Conservation (phyloP, 2,797 vertebrate genomes). For the Hydrolagus colliei region DNA sequence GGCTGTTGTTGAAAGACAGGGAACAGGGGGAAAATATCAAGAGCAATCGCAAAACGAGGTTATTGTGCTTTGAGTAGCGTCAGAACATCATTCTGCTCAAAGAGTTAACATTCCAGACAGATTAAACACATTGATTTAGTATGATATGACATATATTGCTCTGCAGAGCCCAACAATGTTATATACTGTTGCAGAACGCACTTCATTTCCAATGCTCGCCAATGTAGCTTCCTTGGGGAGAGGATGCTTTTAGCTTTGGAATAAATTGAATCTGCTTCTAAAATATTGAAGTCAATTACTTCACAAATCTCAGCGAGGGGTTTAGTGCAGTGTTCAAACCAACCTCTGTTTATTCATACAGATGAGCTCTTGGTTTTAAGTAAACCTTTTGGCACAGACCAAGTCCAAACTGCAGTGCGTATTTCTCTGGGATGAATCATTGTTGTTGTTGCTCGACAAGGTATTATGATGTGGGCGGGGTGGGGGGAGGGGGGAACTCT, state of each 20-base stretch:
- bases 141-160: conserved; percentile 1
- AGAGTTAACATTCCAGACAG: neutral
- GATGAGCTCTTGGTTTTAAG: conserved; percentile 30
- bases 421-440: conserved; percentile 41
- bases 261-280: neutral
- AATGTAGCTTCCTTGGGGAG: neutral
- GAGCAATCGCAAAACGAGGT: no score
- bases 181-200: neutral
- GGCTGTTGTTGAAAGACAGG: no score
- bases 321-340: conserved; percentile 33
- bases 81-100: no score
- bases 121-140: conserved; percentile 9
- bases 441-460: conserved; percentile 41
- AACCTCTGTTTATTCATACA: conserved; percentile 38
- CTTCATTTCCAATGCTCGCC: neutral
- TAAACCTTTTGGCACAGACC: conserved; percentile 36
- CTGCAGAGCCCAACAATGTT: conserved; percentile 37
- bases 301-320: conserved; percentile 28
- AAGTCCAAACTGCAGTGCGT: conserved; percentile 34
- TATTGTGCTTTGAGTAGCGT: no score
- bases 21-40: no score
- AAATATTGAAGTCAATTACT: conserved; percentile 27
- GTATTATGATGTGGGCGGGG: conserved; percentile 36
- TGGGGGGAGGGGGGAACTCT: conserved; percentile 43
- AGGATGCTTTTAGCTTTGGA: neutral